These are phyloP conservation scores for Panagrolaimus sp. DNA, from an alignment of 1,140 invertebrate species.

Conservation along the genomic window DNA sequence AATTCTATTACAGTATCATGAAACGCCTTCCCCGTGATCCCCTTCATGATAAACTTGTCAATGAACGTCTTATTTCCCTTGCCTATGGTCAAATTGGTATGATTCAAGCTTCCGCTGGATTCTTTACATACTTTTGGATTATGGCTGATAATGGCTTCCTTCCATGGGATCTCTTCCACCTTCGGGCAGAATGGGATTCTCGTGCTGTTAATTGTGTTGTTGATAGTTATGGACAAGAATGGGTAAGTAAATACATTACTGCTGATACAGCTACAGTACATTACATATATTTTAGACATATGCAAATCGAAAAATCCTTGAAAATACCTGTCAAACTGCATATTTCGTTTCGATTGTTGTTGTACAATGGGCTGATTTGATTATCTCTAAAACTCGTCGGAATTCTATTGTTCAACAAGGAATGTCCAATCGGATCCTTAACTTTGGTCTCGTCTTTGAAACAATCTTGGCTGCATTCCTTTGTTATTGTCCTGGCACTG, in stretches of 20 bases:
- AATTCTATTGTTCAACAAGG: slow-evolving; percentile 62
- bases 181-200: slow-evolving; percentile 65
- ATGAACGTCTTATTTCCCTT: slow-evolving; percentile 75
- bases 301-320: slow-evolving; percentile 60
- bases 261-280: no score
- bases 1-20: no score
- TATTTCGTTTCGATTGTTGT: slow-evolving; percentile 62
- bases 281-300: no score
- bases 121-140: slow-evolving; percentile 75
- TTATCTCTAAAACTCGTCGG: slow-evolving; percentile 62
- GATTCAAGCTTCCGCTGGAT: slow-evolving; percentile 97
- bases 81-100: slow-evolving; percentile 97
- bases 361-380: slow-evolving; percentile 63
- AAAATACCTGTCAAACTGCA: slow-evolving; percentile 62
- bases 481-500: slow-evolving; percentile 90
- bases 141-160: slow-evolving; percentile 67
- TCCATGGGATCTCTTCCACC: slow-evolving; percentile 63
- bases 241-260: no score
- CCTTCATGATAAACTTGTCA: slow-evolving; percentile 90
- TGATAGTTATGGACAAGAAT: slow-evolving; percentile 68
- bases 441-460: slow-evolving; percentile 88
- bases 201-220: slow-evolving; percentile 65
- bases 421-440: slow-evolving; percentile 79
- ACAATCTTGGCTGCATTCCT: slow-evolving; percentile 85
- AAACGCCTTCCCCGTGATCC: slow-evolving; percentile 93